Base-by-base conservation (phyloP, 1,140 invertebrate species). In the Ostrea denselamellosa region DNA sequence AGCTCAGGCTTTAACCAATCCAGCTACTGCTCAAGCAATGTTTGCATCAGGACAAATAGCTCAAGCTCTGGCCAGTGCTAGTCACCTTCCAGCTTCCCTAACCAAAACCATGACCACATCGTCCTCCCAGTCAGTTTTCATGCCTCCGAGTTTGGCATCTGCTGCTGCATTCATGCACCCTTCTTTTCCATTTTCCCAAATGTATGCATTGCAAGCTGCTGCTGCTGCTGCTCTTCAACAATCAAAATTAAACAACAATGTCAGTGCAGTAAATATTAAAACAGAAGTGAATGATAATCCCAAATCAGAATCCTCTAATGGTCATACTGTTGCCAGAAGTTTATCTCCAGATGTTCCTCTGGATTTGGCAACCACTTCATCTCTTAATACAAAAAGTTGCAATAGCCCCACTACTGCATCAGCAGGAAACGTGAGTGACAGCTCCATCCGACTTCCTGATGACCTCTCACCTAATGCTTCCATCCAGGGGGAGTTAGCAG, bases 241-340 rank as follows among this genome's bases (percentile, higher is more conserved):
- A 77, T 77, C 68, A 77, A 77, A 77, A 77, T 14, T 77, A 25
- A 77, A 77, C 68, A 77, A 77, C 28, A 77, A 77, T 77, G 68
- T 77, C 12, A 77, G 28, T 77, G 28, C 25, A 28, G 25, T 25
- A 77, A 25, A 25, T 28, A 34, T 25, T 4, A 77, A 77, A 77
- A 77, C 68, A 28, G 68, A 77, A 77, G 25, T 77, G 25, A 77
- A 28, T 34, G 68, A 77, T 12, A 28, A 10, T 9, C 14, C 25
- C 25, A 77, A 77, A 34, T 12, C 25, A 34, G 68, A 77, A 28
- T 77, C 68, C 28, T 77, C 68, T 12, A 62, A 62, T 19, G 68
- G 12, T 34, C 17, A 17, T 19, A 14, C 56, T 62, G 56, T 19
- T 8, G 68, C 68, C 14, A 77, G 25, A 22, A 28, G n/a, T 52